Evolutionary conservation across 2,888 invertebrate genomes (phyloP), one percentile per base, ranked within the genome.

Genomic region (Sphinx pinastri): DNA sequence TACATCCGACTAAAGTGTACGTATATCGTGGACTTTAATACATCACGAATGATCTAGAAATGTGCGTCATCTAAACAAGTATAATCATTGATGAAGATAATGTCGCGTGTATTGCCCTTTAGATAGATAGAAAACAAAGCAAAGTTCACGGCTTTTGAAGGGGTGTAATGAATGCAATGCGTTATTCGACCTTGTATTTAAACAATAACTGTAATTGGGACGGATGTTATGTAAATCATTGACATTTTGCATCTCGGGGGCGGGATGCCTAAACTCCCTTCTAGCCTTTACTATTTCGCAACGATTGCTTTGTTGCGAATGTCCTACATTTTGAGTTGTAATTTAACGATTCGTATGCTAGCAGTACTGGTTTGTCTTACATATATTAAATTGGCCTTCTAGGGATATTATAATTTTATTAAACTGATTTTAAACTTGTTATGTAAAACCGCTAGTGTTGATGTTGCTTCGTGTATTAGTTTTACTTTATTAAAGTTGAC

Each of bases 201-300:
- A 84, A 87, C 87, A 89, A 87, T 88, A 38, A 38, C 38, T 75
- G 85, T 79, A 86, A 81, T 81, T 87, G 81, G 85, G 86, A 85
- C 88, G 82, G 86, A 86, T 84, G 83, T 87, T 89, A 90, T 90
- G 89, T 87, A 89, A 90, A 88, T 89, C 78, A 73, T 82, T 82
- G 92, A 89, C 93, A 93, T 92, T 93, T 92, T 83, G 81, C 77
- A 79, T 84, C 78, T 86, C 74, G 79, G 79, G 83, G 85, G 85
- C 84, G 87, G 82, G 80, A 83, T 84, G 82, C 80, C 80, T 81
- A 77, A 79, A 81, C 82, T 87, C 84, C 86, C 84, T 86, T 87
- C 83, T 84, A 81, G 78, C 75, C 79, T 85, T 77, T 77, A 76
- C 74, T 71, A 82, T 90, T 90, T 88, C 83, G 82, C 80, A 92